Evolutionary conservation across 2,797 vertebrate species (phyloP).

Genomic region (Syncerus caffer): DNA sequence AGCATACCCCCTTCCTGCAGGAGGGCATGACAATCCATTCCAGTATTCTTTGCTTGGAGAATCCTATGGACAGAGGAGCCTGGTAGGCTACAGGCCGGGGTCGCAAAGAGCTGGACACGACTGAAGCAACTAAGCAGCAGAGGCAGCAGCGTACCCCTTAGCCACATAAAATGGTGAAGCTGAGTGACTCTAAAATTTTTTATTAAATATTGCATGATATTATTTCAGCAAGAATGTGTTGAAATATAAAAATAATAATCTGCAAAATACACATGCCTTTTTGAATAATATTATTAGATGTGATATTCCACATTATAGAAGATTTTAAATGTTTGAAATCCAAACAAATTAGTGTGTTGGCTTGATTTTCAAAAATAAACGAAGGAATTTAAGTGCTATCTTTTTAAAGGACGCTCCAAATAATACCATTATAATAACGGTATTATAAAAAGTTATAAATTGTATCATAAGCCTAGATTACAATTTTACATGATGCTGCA

Average conservation of each 20-base stretch:
- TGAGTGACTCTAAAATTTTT: neutral
- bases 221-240: neutral
- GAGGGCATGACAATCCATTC: neutral
- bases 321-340: constrained; percentile 27
- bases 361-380: constrained; percentile 37
- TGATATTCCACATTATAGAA: neutral
- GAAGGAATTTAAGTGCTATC: constrained; percentile 13
- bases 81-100: neutral
- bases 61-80: neutral
- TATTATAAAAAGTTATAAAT: constrained; percentile 27
- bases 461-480: constrained; percentile 34
- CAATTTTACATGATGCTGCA: neutral
- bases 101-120: neutral
- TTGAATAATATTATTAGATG: neutral
- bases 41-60: neutral
- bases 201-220: neutral
- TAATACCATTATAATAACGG: neutral
- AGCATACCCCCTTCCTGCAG: neutral
- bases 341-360: neutral
- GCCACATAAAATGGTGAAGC: neutral
- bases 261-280: neutral
- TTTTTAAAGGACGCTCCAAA: neutral
- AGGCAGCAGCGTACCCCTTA: neutral
- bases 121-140: neutral
- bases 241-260: constrained; percentile 18